Evolutionary conservation across 2,888 invertebrate species (phyloP), one percentile per base, ranked within the genome.

Genomic region (Hybos culiciformis): DNA sequence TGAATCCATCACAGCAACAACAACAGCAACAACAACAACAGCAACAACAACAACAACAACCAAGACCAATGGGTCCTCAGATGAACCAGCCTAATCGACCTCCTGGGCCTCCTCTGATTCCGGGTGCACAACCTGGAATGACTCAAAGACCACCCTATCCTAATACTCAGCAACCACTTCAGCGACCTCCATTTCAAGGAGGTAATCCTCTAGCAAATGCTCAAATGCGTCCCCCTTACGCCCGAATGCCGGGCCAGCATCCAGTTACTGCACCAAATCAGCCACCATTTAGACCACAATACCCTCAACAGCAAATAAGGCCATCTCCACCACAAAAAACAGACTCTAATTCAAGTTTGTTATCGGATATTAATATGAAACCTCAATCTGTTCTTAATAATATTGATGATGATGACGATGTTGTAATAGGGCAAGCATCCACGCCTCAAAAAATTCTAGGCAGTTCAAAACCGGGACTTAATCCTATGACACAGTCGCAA

Each of bases 381-480:
- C 37, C 29, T 18, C 26, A n/a, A 11, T 21, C 11, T 15, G 17
- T 23, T n/a, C 23, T 32, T 17, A 53, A 52, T 42, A 45, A 54
- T 43, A 55, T 60, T 41, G 64, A 63, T 29, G 64, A 66, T 45
- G 66, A 66, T 26, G 64, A 64, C 51, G 66, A 66, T 49, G 64
- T 64, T 21, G 52, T 66, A 42, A 60, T 66, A 54, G 67, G 65
- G 11, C 61, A 58, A 45, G 62, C 64, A 5, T 54, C 60, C 12
- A 64, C 65, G 5, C 65, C 67, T 15, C 46, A 57, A 9, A 48
- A 46, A 41, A 19, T 15, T 23, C n/a, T 29, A 5, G 44, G 43
- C 7, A 62, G 61, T 49, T 51, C 41, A 17, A 31, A 44, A 9
- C 29, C 44, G 14, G 14, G 14, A 7, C 4, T 19, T 23, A 51